These are phyloP conservation scores for Heliconius melpomene DNA, from an alignment of 1,140 invertebrate species.

Conservation along the genomic window DNA sequence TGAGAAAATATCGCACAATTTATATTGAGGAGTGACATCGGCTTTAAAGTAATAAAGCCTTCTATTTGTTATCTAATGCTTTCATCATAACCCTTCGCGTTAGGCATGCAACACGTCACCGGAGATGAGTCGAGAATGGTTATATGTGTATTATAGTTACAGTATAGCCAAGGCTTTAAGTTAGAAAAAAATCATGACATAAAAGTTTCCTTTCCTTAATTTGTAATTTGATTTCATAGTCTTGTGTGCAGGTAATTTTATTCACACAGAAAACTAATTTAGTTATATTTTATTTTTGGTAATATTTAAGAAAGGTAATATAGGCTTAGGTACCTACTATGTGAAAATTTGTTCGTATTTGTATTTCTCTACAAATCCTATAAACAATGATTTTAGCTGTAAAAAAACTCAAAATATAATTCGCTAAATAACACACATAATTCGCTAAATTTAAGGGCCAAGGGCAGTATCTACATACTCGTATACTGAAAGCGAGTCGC, in stretches of 20 bases:
- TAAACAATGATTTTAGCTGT: no score
- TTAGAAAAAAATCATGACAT: background rate
- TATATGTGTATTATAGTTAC: conserved; percentile 19
- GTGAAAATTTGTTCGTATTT: no score
- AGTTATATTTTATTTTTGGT: no score
- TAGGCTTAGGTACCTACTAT: no score
- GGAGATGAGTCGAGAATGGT: conserved; percentile 40
- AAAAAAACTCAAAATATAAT: no score
- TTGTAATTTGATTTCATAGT: no score
- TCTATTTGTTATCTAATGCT: conserved; percentile 45
- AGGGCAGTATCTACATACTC: background rate
- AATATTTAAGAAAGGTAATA: no score
- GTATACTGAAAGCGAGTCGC: conserved; percentile 13
- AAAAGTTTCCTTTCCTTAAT: background rate
- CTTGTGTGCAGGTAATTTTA: no score
- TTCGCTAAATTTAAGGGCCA: no score
- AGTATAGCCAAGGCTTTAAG: conserved; percentile 2
- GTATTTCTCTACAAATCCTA: no score
- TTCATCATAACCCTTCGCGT: conserved; percentile 41
- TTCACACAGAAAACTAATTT: no score
- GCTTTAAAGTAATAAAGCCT: conserved; percentile 42
- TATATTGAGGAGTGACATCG: conserved; percentile 40
- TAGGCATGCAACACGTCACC: conserved; percentile 45
- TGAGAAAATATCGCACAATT: conserved; percentile 37
- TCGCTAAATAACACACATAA: no score